These are phyloP conservation scores for Micronisus gabar DNA, from an alignment of 2,113 vertebrate species.

Conservation along the genomic window DNA sequence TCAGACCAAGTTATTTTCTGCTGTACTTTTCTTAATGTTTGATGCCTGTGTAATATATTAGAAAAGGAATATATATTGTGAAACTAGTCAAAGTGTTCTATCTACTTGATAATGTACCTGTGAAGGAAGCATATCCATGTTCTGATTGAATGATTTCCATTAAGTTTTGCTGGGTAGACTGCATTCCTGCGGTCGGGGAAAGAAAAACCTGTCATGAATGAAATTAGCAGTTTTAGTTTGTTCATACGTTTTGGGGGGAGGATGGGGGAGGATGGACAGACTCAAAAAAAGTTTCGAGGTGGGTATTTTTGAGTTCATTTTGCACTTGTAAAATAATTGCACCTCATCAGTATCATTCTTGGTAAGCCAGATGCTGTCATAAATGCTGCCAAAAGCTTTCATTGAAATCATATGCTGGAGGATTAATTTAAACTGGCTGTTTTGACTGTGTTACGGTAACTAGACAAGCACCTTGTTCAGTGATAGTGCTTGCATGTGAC, in stretches of 20 bases:
- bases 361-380: background rate
- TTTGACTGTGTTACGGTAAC: background rate
- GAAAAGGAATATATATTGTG: background rate
- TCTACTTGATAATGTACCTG: background rate
- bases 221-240: background rate
- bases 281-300: background rate
- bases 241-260: accelerated
- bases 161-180: background rate
- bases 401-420: background rate
- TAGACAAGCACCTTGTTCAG: background rate
- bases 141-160: background rate
- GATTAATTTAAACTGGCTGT: background rate
- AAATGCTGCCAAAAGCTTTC: background rate
- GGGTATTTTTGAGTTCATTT: background rate
- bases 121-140: background rate
- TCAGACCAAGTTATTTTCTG: background rate
- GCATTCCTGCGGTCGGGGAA: background rate
- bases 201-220: background rate
- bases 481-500: background rate
- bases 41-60: background rate
- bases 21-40: background rate
- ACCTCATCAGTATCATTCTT: too few relatives aligned
- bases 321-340: background rate
- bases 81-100: background rate
- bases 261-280: background rate